phyloP scores from a whole-genome alignment of 2,113 vertebrate species.

The Sorex araneus region DNA sequence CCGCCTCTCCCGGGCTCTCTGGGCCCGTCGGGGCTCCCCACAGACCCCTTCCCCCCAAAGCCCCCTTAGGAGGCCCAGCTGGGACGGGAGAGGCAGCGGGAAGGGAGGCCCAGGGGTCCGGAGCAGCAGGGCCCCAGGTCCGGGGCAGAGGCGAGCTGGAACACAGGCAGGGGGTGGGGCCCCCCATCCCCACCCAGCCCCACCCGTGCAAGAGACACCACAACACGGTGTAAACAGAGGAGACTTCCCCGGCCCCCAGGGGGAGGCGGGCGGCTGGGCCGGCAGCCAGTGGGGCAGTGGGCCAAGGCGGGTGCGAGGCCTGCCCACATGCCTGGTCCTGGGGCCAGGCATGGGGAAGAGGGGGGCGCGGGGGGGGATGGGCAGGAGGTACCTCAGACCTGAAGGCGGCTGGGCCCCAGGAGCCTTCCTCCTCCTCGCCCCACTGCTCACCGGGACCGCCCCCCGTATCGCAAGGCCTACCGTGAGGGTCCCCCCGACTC shows the following conservation, averaged over 20 bases:
- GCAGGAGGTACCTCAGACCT: slow-evolving; percentile 57
- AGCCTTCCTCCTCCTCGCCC: slow-evolving; percentile 38
- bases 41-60: slow-evolving; percentile 30
- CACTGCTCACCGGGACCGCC: neutral
- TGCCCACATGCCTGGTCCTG: slow-evolving; percentile 85
- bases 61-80: slow-evolving; percentile 69
- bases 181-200: slow-evolving; percentile 84
- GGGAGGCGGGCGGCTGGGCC: slow-evolving; percentile 83
- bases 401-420: slow-evolving; percentile 36
- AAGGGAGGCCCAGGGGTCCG: slow-evolving; percentile 79
- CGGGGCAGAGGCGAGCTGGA: slow-evolving; percentile 82
- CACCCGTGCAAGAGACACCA: slow-evolving; percentile 84
- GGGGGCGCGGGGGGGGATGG: slow-evolving; percentile 71
- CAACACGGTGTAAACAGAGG: slow-evolving; percentile 87
- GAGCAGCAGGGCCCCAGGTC: slow-evolving; percentile 82
- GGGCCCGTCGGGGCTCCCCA: slow-evolving; percentile 64
- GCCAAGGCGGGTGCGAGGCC: slow-evolving; percentile 85
- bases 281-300: slow-evolving; percentile 82
- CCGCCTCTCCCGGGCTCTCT: slow-evolving; percentile 65
- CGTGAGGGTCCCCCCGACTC: neutral
- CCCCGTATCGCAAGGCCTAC: neutral
- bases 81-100: slow-evolving; percentile 79
- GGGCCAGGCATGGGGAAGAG: slow-evolving; percentile 75
- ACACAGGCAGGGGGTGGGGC: slow-evolving; percentile 83
- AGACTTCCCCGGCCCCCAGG: slow-evolving; percentile 84